Base-by-base conservation (phyloP, 2,888 invertebrate genomes). In the Amphimallon solstitiale region DNA sequence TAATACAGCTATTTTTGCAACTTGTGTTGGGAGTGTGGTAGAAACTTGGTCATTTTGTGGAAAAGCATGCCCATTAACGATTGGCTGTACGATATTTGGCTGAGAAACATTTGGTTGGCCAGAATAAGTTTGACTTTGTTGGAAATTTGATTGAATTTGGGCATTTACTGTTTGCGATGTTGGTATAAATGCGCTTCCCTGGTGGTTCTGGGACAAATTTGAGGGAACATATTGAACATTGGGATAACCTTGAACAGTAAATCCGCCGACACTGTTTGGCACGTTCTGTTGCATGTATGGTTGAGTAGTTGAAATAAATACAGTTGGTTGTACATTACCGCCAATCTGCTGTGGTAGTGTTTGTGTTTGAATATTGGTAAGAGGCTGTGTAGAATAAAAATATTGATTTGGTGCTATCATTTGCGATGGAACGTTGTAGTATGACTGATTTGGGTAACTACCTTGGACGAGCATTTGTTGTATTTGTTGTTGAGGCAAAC, bases 401-500 rank as follows among this genome's bases (percentile, higher is more conserved):
- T 80, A 82, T 72, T 82, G 81, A 63, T 78, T 77, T 70, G 78
- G 80, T 14, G 79, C 78, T 37, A 81, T 75, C 68, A 83, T 77
- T 64, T 82, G 80, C 14, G 79, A 73, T 49, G 79, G 82, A 52
- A 82, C 75, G 63, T 77, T 78, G 69, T 68, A 74, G 68, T 63
- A 75, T 52, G 62, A 70, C 49, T 66, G 71, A 34, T 70, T 71
- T 19, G 70, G 46, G 43, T 72, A 72, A 34, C 59, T 70, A 1
- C 73, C 69, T 54, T 84, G 83, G 56, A 84, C 69, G 67, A 83
- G 76, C 78, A 83, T 81, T 72, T 83, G 82, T 65, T 82, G 80
- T 49, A 82, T 80, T 63, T 82, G 82, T 73, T 84, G 84, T 70
- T 82, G 84, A 52, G 84, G 84, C 68, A 84, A 78, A 74, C 83